Base-by-base conservation (phyloP, 2,888 invertebrate species). In the Scelioninae gen. 1 region DNA sequence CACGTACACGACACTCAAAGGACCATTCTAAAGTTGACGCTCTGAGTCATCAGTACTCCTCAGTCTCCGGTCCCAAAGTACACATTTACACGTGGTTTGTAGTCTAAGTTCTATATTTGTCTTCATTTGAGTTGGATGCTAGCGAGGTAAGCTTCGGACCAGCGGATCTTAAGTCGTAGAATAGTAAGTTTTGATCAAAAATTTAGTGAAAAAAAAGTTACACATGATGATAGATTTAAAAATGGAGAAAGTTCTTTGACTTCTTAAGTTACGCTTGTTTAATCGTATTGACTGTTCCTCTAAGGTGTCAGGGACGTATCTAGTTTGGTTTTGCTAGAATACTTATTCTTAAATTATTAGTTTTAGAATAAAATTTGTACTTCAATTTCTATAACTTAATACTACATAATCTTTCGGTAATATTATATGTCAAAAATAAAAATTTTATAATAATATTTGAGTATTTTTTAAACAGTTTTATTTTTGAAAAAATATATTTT, bases 41-140 rank as follows among this genome's bases (percentile, higher is more conserved):
- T 15, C 38, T 83, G 83, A 78, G 75, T 83, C 83, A 79, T 76
- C 79, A 69, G 77, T 77, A 40, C 43, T 49, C 55, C 66, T 72
- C 32, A 71, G 45, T 71, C 65, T 66, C 58, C 29, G 53, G 53
- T 72, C 69, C 56, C 51, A 60, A 43, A 62, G 68, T 63, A 77
- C 71, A 75, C 66, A 55, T 63, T 65, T 77, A 71, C 83, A 75
- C 77, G 82, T 71, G 74, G 62, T 77, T 15, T 68, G 47, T 49
- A 15, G 40, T 60, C 66, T 34, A 49, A 51, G 68, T 72, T 63
- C 55, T 75, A 86, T 81, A 84, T 85, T 81, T 77, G 83, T 84
- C 83, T 34, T 55, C 58, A 55, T 51, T 72, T 53, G 53, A 43
- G 62, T 53, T 51, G 71, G 45, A 60, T 32, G 53, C 51, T 75